phyloP scores from a whole-genome alignment of 2,888 invertebrate species.

The Cosmia trapezina region DNA sequence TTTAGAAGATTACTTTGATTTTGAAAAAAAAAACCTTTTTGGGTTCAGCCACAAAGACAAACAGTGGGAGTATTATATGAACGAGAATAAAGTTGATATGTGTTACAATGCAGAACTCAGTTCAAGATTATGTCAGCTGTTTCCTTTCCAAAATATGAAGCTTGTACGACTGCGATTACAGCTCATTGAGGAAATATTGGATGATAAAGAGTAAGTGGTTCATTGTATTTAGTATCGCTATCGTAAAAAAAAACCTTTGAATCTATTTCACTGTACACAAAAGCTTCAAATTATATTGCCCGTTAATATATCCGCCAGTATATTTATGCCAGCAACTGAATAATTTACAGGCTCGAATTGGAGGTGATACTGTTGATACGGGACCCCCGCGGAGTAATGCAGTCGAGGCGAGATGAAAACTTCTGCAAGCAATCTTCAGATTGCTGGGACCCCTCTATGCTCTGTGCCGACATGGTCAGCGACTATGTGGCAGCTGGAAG shows the following conservation, averaged over 20 bases:
- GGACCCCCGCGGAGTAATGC: conserved; percentile 96
- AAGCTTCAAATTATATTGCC: neutral
- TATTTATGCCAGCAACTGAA: conserved; percentile 82
- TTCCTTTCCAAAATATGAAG: conserved; percentile 97
- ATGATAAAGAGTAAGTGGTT: conserved; percentile 88
- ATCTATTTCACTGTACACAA: too few relatives aligned
- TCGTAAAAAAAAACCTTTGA: too few relatives aligned
- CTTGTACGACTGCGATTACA: conserved; percentile 94
- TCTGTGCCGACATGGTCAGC: conserved; percentile 95
- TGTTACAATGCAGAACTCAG: conserved; percentile 91
- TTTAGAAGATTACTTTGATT: conserved; percentile 94
- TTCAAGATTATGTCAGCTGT: conserved; percentile 94
- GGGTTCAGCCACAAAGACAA: conserved; percentile 95
- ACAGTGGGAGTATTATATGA: conserved; percentile 91
- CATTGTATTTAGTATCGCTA: neutral
- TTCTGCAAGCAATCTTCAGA: conserved; percentile 91
- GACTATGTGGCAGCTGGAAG: conserved; percentile 94
- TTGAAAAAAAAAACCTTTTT: conserved; percentile 93
- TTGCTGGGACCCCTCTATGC: conserved; percentile 93
- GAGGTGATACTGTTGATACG: conserved; percentile 94
- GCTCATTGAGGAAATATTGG: conserved; percentile 92
- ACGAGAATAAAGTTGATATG: conserved; percentile 77
- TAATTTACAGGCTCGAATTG: conserved; percentile 92
- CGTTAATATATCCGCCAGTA: neutral
- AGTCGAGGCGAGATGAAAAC: conserved; percentile 93